Evolutionary conservation across 2,888 invertebrate species (phyloP).

Genomic region (Portevinia maculata): DNA sequence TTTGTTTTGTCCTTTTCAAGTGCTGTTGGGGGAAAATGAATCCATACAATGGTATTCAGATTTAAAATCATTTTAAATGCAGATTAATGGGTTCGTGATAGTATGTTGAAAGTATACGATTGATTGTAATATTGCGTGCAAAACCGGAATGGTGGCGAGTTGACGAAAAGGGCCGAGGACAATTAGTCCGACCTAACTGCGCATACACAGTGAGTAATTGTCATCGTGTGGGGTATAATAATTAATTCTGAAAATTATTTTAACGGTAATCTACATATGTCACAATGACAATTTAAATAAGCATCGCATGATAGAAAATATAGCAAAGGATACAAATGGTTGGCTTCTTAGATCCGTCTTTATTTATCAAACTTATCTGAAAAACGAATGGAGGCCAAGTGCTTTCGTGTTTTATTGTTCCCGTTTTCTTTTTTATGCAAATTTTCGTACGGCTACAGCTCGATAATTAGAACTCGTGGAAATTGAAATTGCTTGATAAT

Average conservation of each 20-base stretch:
- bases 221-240: not conserved
- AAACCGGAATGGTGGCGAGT: conserved; percentile 29
- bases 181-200: conserved; percentile 4
- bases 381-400: no score
- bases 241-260: conserved; percentile 34
- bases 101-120: conserved; percentile 11
- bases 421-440: no score
- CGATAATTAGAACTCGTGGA: conserved; percentile 11
- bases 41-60: not conserved
- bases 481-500: conserved; percentile 14
- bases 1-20: not conserved
- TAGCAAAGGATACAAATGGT: not conserved
- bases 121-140: conserved; percentile 49
- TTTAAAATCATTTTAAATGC: not conserved
- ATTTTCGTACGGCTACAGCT: no score
- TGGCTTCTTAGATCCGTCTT: no score
- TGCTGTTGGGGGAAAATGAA: not conserved
- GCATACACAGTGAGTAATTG: conserved; percentile 34
- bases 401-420: no score
- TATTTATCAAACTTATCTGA: no score
- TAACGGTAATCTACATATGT: not conserved
- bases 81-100: not conserved
- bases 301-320: not conserved
- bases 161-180: conserved; percentile 35
- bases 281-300: conserved; percentile 40